Percentiles rank a stretch among this genome's conserved stretches.
These are phyloP conservation scores for Sepiola atlantica DNA, from an alignment of 2,888 invertebrate species.

Conservation along the genomic window DNA sequence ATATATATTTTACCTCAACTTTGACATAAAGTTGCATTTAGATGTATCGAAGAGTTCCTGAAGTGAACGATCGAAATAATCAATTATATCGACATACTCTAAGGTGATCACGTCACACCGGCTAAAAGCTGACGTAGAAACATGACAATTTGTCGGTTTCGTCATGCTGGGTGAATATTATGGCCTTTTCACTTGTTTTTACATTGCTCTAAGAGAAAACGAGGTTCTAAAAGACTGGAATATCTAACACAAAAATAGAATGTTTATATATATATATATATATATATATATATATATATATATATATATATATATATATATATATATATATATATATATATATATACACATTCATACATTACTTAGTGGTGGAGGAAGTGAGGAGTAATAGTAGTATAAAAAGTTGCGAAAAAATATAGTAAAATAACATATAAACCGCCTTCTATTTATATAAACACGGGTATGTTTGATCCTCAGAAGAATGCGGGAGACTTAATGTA, in stretches of 20 bases:
- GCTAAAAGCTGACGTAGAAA: background rate
- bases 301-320: background rate
- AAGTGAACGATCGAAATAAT: background rate
- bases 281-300: slow-evolving; percentile 32
- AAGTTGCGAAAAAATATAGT: too few relatives aligned
- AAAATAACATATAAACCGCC: too few relatives aligned
- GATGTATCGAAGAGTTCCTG: background rate
- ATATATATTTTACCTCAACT: background rate
- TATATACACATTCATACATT: background rate
- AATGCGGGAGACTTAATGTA: too few relatives aligned
- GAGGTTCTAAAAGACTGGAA: background rate
- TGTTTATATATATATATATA: background rate
- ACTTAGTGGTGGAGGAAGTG: too few relatives aligned
- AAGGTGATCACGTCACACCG: background rate
- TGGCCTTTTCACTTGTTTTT: background rate
- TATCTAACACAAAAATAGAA: background rate
- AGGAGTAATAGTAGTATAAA: too few relatives aligned
- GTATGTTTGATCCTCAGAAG: too few relatives aligned
- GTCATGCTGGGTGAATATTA: background rate
- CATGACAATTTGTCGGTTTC: background rate
- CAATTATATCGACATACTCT: background rate
- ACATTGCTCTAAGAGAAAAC: background rate
- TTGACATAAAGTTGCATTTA: background rate
- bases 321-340: background rate
- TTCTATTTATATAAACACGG: too few relatives aligned